phyloP scores from a whole-genome alignment of 1,140 invertebrate genomes.

The Sminthurides bifidus region DNA sequence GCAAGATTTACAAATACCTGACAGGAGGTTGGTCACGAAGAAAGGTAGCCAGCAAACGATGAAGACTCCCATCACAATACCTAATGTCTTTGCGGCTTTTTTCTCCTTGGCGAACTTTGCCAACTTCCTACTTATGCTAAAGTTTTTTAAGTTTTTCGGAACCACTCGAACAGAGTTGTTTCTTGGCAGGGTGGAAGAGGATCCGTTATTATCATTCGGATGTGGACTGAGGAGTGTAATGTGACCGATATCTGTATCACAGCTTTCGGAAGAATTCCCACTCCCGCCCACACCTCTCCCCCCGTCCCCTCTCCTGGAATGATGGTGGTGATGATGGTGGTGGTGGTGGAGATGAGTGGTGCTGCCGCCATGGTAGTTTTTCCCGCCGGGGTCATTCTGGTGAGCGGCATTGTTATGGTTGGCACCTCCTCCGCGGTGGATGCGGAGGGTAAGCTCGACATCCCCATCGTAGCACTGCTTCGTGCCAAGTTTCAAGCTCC shows the following conservation, averaged over 20 bases:
- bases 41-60: constrained; percentile 63
- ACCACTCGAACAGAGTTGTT: constrained; percentile 28
- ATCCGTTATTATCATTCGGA: constrained; percentile 12
- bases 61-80: constrained; percentile 93
- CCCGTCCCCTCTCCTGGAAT: too few species aligned
- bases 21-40: constrained; percentile 88
- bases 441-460: constrained; percentile 69
- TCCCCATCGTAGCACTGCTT: constrained; percentile 52
- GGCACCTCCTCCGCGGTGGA: constrained; percentile 67
- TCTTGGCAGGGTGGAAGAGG: constrained; percentile 10
- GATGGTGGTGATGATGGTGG: constrained; percentile 7
- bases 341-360: too few species aligned
- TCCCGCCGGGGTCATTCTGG: too few species aligned
- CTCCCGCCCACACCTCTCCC: too few species aligned
- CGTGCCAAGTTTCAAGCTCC: constrained; percentile 73
- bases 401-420: constrained; percentile 7
- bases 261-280: constrained; percentile 29
- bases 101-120: constrained; percentile 90
- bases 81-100: constrained; percentile 87
- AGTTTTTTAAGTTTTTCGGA: constrained; percentile 53
- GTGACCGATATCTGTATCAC: constrained; percentile 22
- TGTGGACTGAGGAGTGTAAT: constrained; percentile 21
- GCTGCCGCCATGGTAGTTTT: too few species aligned
- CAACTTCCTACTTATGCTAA: constrained; percentile 74
- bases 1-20: constrained; percentile 77